Base-by-base conservation (phyloP, 2,797 vertebrate genomes). In the Sebastes vulpes region DNA sequence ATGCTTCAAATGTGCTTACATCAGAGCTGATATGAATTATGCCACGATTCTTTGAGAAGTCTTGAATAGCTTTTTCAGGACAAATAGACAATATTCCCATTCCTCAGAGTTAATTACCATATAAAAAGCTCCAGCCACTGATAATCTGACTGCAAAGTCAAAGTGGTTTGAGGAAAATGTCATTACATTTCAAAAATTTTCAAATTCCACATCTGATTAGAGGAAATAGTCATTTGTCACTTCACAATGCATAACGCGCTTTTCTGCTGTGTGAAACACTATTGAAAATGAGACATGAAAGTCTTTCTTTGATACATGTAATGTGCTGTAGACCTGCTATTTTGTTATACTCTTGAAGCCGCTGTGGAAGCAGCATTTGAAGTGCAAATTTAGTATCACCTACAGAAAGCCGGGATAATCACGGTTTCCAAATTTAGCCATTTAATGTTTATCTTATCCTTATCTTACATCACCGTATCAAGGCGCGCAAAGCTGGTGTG, bases 101-200 rank as follows among this genome's bases (percentile, higher is more conserved):
- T 89, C 67, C 81, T 68, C 85, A 58, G 38, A 86, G 85, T 93
- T 93, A 94, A 95, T 95, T 95, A 95, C 83, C 94, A 94, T 94
- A 92, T 94, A 95, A 91, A 94, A 91, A 86, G 89, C 85, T 81
- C 18, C 67, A 58, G 75, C 89, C 72, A 77, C 82, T 72, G 89
- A 89, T 91, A 87, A 95, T 88, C 83, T 87, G 66, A 83, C 86
- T 80, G 85, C 82, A 79, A 68, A 90, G 63, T 74, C 75, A 94
- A 91, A 91, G 90, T 90, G 84, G 83, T 92, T 90, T 84, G 83
- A 83, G 80, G 72, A 77, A 96, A 96, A 96, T 95, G 84, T 92
- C 94, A 94, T 92, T 89, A 76, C 88, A 63, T 87, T 81, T 86
- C 78, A 74, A 79, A 86, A 42, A 93, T 91, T 91, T 86, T 81